Evolutionary conservation across 2,888 invertebrate species (phyloP).

Genomic region (Leucozona laternaria): DNA sequence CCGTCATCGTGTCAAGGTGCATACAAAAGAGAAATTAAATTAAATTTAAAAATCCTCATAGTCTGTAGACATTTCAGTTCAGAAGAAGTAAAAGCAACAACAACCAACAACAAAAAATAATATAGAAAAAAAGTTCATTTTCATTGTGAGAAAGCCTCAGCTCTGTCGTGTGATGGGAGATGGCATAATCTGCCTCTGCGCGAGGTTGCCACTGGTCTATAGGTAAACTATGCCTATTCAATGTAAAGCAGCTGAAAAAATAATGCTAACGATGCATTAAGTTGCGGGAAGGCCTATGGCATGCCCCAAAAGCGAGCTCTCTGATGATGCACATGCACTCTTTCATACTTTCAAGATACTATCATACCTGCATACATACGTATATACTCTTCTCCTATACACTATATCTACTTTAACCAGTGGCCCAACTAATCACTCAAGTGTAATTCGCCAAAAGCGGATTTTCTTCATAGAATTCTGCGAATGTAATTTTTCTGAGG

Average conservation of each 20-base stretch:
- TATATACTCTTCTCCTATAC: not conserved
- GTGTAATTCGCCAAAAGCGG: constrained; percentile 65
- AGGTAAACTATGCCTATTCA: not conserved
- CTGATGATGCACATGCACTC: constrained; percentile 35
- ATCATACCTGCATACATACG: not conserved
- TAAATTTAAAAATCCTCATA: constrained; percentile 51
- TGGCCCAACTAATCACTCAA: constrained; percentile 73
- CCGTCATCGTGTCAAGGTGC: constrained; percentile 66
- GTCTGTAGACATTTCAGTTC: constrained; percentile 25
- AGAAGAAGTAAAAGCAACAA: not conserved
- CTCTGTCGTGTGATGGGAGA: not conserved
- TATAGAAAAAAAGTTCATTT: constrained; percentile 12
- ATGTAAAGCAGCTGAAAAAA: constrained; percentile 35
- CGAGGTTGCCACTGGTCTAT: not conserved
- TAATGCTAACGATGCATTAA: constrained; percentile 51
- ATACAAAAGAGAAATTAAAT: constrained; percentile 72
- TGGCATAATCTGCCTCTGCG: not conserved
- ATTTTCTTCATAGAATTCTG: constrained; percentile 34
- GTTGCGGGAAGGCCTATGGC: constrained; percentile 31
- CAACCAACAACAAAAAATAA: not conserved
- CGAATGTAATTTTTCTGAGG: constrained; percentile 56
- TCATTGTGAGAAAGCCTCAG: not conserved
- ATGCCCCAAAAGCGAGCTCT: constrained; percentile 48
- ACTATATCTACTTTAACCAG: constrained; percentile 44
- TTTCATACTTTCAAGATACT: constrained; percentile 37